Base-by-base conservation (phyloP, 2,113 vertebrate species). In the Lophotis ruficrista region DNA sequence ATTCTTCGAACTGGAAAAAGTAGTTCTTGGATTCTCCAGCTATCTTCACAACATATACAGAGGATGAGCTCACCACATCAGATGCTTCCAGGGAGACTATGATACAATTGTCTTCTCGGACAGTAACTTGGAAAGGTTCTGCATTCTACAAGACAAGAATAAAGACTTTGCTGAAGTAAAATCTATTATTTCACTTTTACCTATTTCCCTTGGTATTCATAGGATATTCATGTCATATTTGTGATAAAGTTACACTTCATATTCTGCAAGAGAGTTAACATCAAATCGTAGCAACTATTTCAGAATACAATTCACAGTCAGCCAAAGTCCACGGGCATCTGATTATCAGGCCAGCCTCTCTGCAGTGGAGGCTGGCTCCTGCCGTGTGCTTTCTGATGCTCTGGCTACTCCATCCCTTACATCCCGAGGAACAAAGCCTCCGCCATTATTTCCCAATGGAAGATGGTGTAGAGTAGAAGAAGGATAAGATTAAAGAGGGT, bases 21-120 rank as follows among this genome's bases (percentile, higher is more conserved):
- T 98, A 98, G 60, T 97, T 98, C 78, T 98, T 98, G 21, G 99
- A 98, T 97, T 99, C 99, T 47, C 99, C 99, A 4, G 98, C 98
- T 95, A 99, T 97, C 97, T 98, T 99, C 66, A 98, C 99, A 6
- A 99, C 98, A 68, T 99, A 99, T 3, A 97, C 97, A 8, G 98
- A 98, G 50, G 97, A 97, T 25, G 98, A 98, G 51, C 97, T 98
- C 91, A 96, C 97, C 81, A 99, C 90, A 71, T 99, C 99, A 1
- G 98, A 98, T 3, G 88, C 97, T 84, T 99, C 99, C 68, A 99
- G 97, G 27, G 98, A 97, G 21, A 98, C 98, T 61, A 96, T 17
- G 18, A 99, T 98, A 93, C 94, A 94, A 76, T 98, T 98, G 37
- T 98, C 98, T 7, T 99, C 98, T 84, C 86, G 97, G 33, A 99